Base-by-base conservation (phyloP, 2,797 vertebrate genomes). In the Leptodactylus fallax region DNA sequence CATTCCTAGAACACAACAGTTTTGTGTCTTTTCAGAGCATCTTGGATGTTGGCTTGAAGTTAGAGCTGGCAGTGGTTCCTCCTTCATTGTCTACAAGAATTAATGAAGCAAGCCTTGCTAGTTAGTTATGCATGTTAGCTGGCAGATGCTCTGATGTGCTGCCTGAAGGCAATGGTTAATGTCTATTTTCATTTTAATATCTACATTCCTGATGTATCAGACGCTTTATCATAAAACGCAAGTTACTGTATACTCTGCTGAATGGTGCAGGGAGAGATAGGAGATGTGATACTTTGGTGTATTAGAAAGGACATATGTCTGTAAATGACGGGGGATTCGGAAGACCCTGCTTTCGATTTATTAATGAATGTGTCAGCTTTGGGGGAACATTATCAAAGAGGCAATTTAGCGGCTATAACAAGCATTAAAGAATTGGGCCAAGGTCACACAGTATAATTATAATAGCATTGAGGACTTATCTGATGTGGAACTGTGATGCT, bases 71-170 rank as follows among this genome's bases (percentile, higher is more conserved):
- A 77, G 58, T 51, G 7, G 49, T 76, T 53, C 25, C 71, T 80
- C 55, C 55, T 79, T 87, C 49, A 36, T 77, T 83, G 71, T 82
- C 79, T 76, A 67, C 25, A 27, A 65, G 47, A 78, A 51, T 77
- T 87, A 87, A 87, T 78, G 80, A 83, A 76, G 80, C 80, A 67
- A 45, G 60, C 49, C 17, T 27, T 21, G 69, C 80, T 87, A 45
- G 80, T 87, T 87, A 87, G 58, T 83, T 83, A 83, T 83, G 86
- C 86, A 76, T 87, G 56, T 55, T 87, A 87, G 79, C 76, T 81
- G 60, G 80, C 86, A 87, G 80, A 87, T 82, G 79, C 79, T 87
- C 55, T 76, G 69, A 14, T 82, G 55, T 83, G 71, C 49, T 36
- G 86, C 86, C 80, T 83, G 16, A 47, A 78, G 86, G 86, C 67